Conservation (phyloP, 1,140 invertebrate genomes). For the Laodelphax striatellus region DNA sequence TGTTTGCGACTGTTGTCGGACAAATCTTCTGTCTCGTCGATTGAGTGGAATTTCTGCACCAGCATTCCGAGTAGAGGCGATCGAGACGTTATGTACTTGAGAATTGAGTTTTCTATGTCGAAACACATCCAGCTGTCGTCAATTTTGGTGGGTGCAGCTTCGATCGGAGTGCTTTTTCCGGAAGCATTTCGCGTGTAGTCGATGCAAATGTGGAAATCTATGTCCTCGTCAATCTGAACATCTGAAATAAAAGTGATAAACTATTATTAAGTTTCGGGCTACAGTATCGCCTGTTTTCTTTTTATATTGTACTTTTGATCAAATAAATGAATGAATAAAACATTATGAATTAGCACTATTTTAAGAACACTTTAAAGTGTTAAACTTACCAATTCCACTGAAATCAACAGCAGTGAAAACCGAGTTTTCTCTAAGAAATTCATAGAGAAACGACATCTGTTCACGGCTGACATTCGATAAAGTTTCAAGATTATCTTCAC, state of each 20-base stretch:
- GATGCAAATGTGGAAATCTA: neutral
- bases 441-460: neutral
- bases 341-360: too few species aligned
- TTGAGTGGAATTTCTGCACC: neutral
- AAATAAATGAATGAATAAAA: too few species aligned
- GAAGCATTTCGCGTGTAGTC: neutral
- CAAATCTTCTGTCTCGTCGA: neutral
- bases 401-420: neutral
- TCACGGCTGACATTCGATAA: neutral
- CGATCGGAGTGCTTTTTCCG: neutral
- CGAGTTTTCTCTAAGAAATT: neutral
- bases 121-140: neutral
- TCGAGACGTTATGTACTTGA: neutral
- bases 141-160: neutral
- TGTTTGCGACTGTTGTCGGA: neutral
- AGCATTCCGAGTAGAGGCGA: neutral
- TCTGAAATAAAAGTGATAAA: neutral
- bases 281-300: too few species aligned
- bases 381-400: neutral
- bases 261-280: neutral
- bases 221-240: neutral
- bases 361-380: too few species aligned
- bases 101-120: neutral
- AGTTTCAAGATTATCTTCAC: neutral
- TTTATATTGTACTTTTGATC: too few species aligned